Evolutionary conservation across 2,888 invertebrate species (phyloP).

Genomic region (Megamerina dolium): DNA sequence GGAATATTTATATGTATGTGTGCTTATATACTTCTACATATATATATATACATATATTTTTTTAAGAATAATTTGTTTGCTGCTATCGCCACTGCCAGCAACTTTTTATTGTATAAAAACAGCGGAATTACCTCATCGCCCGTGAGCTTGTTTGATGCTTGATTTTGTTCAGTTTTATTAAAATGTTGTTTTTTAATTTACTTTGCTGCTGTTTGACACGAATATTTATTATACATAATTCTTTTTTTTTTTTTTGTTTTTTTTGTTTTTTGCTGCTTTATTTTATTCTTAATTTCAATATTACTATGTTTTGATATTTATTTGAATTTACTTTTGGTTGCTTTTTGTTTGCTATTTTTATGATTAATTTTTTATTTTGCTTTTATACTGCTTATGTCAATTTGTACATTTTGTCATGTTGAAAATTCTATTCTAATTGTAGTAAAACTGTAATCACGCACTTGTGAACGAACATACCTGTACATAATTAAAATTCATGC

Average conservation of each 20-base stretch:
- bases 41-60: background rate
- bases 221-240: too few species aligned
- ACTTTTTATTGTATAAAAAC: slow-evolving; percentile 23
- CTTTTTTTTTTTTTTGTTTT: too few species aligned
- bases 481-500: too few species aligned
- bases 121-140: slow-evolving; percentile 29
- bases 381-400: too few species aligned
- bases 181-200: background rate
- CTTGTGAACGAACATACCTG: too few species aligned
- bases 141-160: background rate
- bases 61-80: slow-evolving; percentile 3
- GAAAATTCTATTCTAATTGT: too few species aligned
- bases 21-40: slow-evolving; percentile 18
- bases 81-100: background rate
- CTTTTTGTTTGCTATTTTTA: background rate
- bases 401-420: too few species aligned
- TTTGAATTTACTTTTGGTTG: background rate
- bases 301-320: background rate
- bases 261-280: background rate
- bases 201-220: background rate
- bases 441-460: too few species aligned
- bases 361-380: background rate
- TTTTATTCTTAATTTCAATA: background rate
- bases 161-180: too few species aligned
- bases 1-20: background rate